Evolutionary conservation across 2,113 vertebrate genomes (phyloP).

Genomic region (Raja brachyura): DNA sequence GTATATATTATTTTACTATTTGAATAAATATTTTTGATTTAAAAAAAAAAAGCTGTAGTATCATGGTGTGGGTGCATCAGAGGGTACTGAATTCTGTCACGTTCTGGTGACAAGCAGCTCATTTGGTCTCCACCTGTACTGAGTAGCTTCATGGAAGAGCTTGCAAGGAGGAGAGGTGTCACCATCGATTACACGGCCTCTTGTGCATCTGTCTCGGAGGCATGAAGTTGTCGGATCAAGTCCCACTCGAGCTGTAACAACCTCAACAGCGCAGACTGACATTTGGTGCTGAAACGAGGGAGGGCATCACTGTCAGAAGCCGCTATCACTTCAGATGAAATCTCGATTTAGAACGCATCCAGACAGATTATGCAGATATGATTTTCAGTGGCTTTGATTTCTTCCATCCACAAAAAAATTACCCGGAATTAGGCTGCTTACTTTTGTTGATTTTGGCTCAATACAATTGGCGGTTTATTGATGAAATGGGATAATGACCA

Average conservation of each 20-base stretch:
- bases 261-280: not conserved
- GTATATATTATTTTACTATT: too few species aligned
- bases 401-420: too few species aligned
- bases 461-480: too few species aligned
- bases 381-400: not conserved
- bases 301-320: not conserved
- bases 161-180: not conserved
- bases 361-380: not conserved
- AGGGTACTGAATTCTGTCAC: too few species aligned
- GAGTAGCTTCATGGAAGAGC: not conserved
- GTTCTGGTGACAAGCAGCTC: not conserved
- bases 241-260: not conserved
- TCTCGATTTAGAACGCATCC: not conserved
- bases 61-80: not conserved
- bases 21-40: too few species aligned
- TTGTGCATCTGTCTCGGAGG: not conserved
- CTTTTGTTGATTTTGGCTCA: too few species aligned
- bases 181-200: not conserved
- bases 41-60: not conserved
- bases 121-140: not conserved
- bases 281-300: not conserved
- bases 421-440: too few species aligned
- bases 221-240: not conserved
- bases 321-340: not conserved
- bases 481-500: too few species aligned